Evolutionary conservation across 2,797 vertebrate genomes (phyloP).

Genomic region (Halcyon chelicuti): DNA sequence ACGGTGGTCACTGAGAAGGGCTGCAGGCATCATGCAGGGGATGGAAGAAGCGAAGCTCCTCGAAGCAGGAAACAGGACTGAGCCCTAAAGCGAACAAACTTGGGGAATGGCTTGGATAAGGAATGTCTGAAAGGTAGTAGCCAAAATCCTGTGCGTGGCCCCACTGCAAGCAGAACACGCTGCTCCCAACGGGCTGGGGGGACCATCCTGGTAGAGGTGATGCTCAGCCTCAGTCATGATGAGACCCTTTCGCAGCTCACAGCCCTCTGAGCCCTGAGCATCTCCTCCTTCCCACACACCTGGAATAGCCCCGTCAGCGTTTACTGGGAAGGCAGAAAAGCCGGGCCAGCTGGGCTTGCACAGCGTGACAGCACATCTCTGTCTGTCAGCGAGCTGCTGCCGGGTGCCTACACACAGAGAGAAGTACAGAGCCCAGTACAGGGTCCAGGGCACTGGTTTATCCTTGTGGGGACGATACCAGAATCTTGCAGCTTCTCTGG

Average conservation of each 20-base stretch:
- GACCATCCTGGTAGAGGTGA: neutral
- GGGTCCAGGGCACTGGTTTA: neutral
- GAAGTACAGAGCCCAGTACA: fast-evolving
- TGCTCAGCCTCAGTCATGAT: neutral
- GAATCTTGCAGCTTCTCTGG: fast-evolving
- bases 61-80: neutral
- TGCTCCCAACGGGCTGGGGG: neutral
- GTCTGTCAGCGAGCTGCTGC: neutral
- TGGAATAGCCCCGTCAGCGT: neutral
- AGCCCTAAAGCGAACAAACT: fast-evolving
- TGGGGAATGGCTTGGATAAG: neutral
- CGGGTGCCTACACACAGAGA: neutral
- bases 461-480: neutral
- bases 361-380: neutral
- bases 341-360: neutral
- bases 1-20: neutral
- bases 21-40: neutral
- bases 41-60: neutral
- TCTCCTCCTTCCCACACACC: neutral
- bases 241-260: neutral
- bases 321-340: neutral
- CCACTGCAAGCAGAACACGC: fast-evolving
- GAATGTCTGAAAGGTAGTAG: neutral
- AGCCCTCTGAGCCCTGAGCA: neutral
- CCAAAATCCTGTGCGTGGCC: neutral